These are phyloP conservation scores for Lasioglossum zephyrum DNA, from an alignment of 2,888 invertebrate species.

Conservation along the genomic window DNA sequence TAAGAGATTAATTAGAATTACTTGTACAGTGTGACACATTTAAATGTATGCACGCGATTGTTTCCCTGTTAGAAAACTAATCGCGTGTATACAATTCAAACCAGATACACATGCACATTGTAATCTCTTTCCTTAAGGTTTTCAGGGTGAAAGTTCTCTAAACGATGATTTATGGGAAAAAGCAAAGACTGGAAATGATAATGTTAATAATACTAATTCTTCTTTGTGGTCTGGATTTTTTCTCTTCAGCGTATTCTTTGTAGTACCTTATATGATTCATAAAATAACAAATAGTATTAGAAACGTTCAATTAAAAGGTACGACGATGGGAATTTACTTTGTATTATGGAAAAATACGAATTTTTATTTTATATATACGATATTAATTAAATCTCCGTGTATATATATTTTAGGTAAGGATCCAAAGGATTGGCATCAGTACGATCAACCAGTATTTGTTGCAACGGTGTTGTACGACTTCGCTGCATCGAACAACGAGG, in stretches of 20 bases:
- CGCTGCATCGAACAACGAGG: conserved; percentile 89
- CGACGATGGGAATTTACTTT: neutral
- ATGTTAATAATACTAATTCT: conserved; percentile 24
- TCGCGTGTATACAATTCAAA: neutral
- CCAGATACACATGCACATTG: neutral
- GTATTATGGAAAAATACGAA: neutral
- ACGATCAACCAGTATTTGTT: conserved; percentile 86
- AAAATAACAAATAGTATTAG: conserved; percentile 76
- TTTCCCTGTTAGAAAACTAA: neutral
- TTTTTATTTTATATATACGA: neutral
- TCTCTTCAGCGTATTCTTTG: conserved; percentile 90
- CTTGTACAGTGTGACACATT: neutral
- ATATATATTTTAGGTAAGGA: conserved; percentile 86
- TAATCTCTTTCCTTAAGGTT: conserved; percentile 48
- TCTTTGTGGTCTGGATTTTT: conserved; percentile 49
- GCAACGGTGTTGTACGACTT: conserved; percentile 92
- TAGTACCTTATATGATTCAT: conserved; percentile 93
- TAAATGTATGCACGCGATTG: neutral
- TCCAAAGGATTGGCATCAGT: conserved; percentile 88
- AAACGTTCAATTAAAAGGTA: conserved; percentile 74
- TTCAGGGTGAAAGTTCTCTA: conserved; percentile 77
- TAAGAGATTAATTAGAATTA: conserved; percentile 74
- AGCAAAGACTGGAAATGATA: conserved; percentile 76
- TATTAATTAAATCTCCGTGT: neutral
- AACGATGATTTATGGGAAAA: conserved; percentile 82